Evolutionary conservation across 2,888 invertebrate species (phyloP).

Genomic region (Pterostichus madidus): DNA sequence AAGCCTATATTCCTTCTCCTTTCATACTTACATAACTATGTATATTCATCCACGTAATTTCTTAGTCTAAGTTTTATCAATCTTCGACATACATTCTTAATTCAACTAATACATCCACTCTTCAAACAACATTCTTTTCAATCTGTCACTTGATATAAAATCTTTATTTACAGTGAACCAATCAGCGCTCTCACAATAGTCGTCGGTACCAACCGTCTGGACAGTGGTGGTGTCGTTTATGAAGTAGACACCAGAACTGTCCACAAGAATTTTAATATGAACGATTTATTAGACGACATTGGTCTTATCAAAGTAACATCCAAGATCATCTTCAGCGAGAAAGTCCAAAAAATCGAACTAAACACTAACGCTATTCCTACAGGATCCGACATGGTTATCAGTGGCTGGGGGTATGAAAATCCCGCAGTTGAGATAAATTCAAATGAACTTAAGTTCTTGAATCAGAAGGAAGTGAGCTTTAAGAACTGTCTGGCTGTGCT

Average conservation of each 20-base stretch:
- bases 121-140: too few species aligned
- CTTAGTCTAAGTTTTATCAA: too few species aligned
- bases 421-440: too few species aligned
- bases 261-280: constrained; percentile 65
- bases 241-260: constrained; percentile 70
- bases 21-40: too few species aligned
- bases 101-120: too few species aligned
- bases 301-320: constrained; percentile 68
- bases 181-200: constrained; percentile 72
- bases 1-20: too few species aligned
- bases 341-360: constrained; percentile 68
- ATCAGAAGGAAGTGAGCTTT: background rate
- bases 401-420: constrained; percentile 68
- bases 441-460: too few species aligned
- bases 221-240: constrained; percentile 72
- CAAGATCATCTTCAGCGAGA: constrained; percentile 65
- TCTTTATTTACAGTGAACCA: constrained; percentile 68
- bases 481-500: constrained; percentile 3
- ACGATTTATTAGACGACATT: constrained; percentile 67
- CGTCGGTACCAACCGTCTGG: constrained; percentile 73
- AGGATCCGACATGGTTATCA: constrained; percentile 52
- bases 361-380: constrained; percentile 44
- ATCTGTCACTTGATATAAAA: too few species aligned
- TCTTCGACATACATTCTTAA: too few species aligned
- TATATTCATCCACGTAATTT: too few species aligned